phyloP scores from a whole-genome alignment of 2,797 vertebrate genomes.

The Euthynnus affinis region DNA sequence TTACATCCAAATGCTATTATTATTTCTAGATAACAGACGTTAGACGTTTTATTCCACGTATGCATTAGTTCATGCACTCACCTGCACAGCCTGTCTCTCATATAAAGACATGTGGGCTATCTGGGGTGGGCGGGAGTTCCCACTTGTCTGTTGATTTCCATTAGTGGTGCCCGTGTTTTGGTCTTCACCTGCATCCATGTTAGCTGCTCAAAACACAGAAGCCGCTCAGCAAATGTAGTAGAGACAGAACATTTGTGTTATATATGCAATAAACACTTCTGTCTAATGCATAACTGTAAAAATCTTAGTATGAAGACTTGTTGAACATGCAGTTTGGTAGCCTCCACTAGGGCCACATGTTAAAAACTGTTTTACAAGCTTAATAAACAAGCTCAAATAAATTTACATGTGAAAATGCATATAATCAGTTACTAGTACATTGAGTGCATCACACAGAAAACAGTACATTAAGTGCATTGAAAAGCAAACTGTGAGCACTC shows the following conservation, averaged over 20 bases:
- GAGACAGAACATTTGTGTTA: not conserved
- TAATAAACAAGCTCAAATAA: not conserved
- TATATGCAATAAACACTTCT: not conserved
- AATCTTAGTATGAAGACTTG: not conserved
- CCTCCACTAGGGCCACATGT: not conserved
- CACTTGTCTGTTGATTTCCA: conserved; percentile 89
- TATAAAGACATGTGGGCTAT: conserved; percentile 98
- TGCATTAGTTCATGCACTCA: conserved; percentile 64
- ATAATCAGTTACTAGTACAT: not conserved
- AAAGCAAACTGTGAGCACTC: not conserved
- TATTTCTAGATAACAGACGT: not conserved
- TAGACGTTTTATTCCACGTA: not conserved
- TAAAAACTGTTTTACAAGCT: too few relatives aligned
- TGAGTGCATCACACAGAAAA: too few relatives aligned
- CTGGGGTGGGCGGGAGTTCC: conserved; percentile 92
- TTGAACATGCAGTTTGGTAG: not conserved
- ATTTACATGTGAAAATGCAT: not conserved
- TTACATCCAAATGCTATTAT: not conserved
- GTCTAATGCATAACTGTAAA: not conserved
- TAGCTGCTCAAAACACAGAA: conserved; percentile 56
- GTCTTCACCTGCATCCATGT: conserved; percentile 96
- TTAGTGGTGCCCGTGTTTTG: conserved; percentile 92
- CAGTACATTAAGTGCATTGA: not conserved
- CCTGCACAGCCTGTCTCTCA: conserved; percentile 98
- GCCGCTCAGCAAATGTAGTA: conserved; percentile 13